Evolutionary conservation across 2,113 vertebrate genomes (phyloP), one percentile per base, ranked within the genome.

Genomic region (Saccopteryx bilineata): DNA sequence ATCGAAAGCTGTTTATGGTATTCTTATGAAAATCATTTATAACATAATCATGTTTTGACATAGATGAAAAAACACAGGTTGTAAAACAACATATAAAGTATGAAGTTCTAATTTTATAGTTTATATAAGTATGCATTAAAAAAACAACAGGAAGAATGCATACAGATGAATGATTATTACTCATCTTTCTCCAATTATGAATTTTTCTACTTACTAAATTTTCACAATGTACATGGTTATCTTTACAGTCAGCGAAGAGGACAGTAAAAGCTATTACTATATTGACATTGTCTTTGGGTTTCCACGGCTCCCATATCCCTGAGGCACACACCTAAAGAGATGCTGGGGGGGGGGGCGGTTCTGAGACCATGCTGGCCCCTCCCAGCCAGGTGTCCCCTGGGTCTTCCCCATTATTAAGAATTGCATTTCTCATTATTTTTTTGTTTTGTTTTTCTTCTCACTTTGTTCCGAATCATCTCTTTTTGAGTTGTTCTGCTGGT

Each of bases 321-420:
- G 23, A 21, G 3, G 6, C 12, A 1, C 28, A 18, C 9, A 17
- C 5, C 68, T 33, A 14, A 33, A 60, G 18, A 58, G 31, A 5
- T 5, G 4, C 15, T 72, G 9, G 0, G 23, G 17, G 26, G 31
- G 48, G 21, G 7, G 63, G 21, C 1, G 0, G 13, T 31, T 50
- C 58, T 21, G 5, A 19, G 23, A 21, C 48, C 28, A 15, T 28
- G 28, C 28, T 31, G 60, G 84, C 18, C 69, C 74, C 23, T 11
- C 69, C 39, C 0, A 12, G 12, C 63, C 4, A 0, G 33, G 5
- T 0, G 0, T 2, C 19, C 56, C 72, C 28, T 23, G 3, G n/a
- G 4, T 39, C 10, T 9, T 81, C 33, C 54, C 31, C 8, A 6
- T 28, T 46, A 18, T 2, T 26, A 33, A 11, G 54, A 68, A 31